phyloP scores from a whole-genome alignment of 2,888 invertebrate genomes.

The Poecilobothrus nobilitatus region DNA sequence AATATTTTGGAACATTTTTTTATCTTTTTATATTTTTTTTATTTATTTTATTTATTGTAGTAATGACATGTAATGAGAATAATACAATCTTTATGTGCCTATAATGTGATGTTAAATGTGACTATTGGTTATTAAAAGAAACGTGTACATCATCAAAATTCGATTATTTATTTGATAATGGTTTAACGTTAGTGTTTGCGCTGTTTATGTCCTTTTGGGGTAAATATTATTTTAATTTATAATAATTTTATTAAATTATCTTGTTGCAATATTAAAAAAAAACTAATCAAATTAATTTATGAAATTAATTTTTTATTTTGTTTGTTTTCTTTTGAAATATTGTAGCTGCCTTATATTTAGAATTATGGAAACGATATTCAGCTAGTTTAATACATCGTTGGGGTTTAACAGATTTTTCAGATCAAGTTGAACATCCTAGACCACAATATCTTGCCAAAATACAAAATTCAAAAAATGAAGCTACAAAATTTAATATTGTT shows the following conservation, averaged over 20 bases:
- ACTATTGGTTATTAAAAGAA: slow-evolving; percentile 62
- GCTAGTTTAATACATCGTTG: slow-evolving; percentile 71
- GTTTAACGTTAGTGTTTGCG: slow-evolving; percentile 67
- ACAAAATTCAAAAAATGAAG: slow-evolving; percentile 45
- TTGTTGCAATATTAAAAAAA: too few relatives aligned
- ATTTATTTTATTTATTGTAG: slow-evolving; percentile 32
- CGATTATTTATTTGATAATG: slow-evolving; percentile 76
- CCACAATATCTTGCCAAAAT: slow-evolving; percentile 63
- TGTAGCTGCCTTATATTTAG: slow-evolving; percentile 61
- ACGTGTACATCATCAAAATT: slow-evolving; percentile 64
- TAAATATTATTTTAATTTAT: slow-evolving; percentile 24
- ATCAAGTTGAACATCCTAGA: slow-evolving; percentile 65
- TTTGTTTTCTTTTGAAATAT: slow-evolving; percentile 15
- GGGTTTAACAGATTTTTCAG: slow-evolving; percentile 69
- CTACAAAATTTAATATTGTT: slow-evolving; percentile 48
- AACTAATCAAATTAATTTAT: too few relatives aligned
- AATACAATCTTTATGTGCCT: slow-evolving; percentile 68
- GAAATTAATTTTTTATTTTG: too few relatives aligned
- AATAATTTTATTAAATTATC: too few relatives aligned
- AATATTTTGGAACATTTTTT: too few relatives aligned
- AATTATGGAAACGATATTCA: slow-evolving; percentile 75
- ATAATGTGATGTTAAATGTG: slow-evolving; percentile 64
- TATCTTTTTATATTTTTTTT: too few relatives aligned
- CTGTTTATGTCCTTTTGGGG: slow-evolving; percentile 76
- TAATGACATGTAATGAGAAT: slow-evolving; percentile 48